These are phyloP conservation scores for Babylonia areolata DNA, from an alignment of 1,140 invertebrate species.

Conservation along the genomic window DNA sequence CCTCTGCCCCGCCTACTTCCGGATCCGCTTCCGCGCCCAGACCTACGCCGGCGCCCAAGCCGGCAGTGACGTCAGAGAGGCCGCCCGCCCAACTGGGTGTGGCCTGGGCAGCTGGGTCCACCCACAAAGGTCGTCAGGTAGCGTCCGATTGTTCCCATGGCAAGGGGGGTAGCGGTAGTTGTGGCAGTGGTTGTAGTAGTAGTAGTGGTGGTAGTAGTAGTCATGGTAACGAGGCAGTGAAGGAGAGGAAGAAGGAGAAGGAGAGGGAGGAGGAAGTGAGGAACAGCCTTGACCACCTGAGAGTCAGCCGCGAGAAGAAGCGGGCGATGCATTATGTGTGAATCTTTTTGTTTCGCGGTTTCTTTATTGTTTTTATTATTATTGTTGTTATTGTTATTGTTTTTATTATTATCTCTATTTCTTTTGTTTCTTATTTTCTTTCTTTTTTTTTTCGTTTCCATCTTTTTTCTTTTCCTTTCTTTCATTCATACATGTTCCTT, in stretches of 20 bases:
- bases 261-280: background rate
- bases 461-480: no score
- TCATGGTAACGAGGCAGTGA: no score
- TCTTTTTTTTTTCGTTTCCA: no score
- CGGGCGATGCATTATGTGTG: conserved; percentile 5
- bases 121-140: conserved; percentile 12
- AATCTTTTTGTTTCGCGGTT: background rate
- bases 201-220: no score
- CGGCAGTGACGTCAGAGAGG: conserved; percentile 39
- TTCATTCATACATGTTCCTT: no score
- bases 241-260: no score
- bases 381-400: no score
- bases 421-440: no score
- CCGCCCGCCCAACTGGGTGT: conserved; percentile 41
- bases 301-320: background rate
- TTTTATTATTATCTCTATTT: no score
- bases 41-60: background rate
- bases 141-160: background rate
- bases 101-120: conserved; percentile 30
- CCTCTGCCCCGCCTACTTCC: background rate
- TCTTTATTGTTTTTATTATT: no score
- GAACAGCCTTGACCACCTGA: background rate
- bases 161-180: background rate
- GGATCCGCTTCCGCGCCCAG: background rate
- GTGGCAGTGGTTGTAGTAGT: background rate